A percentile compares a stretch with the other conserved stretches of the same genome.
Conservation (phyloP, 1,140 invertebrate genomes). For the Euglossa dilemma region DNA sequence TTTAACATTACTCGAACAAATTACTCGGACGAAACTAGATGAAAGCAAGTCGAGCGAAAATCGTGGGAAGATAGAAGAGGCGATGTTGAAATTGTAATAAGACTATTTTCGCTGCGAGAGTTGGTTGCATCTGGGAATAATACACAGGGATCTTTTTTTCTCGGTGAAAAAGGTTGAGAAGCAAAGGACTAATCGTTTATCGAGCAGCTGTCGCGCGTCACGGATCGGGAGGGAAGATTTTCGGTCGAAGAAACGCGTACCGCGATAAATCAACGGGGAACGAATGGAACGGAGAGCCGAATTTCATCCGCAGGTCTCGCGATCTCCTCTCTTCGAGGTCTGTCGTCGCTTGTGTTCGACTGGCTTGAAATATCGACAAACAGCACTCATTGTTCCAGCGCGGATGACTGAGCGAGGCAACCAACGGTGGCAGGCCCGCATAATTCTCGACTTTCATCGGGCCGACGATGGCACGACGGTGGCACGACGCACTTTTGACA, state of each 20-base stretch:
- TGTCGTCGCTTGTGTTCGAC: conserved; percentile 19
- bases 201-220: neutral
- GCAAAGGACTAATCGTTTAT: neutral
- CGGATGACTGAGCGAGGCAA: neutral
- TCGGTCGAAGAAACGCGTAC: neutral
- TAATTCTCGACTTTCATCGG: conserved; percentile 20
- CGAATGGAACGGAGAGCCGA: conserved; percentile 13
- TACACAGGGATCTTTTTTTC: no score
- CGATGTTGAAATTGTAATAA: no score
- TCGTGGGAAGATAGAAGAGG: no score
- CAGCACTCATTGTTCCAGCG: conserved; percentile 45
- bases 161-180: no score
- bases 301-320: conserved; percentile 20
- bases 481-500: neutral
- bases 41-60: no score
- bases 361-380: conserved; percentile 60
- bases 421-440: neutral
- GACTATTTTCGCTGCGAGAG: no score
- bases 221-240: conserved; percentile 4
- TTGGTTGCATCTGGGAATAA: no score
- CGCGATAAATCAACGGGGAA: conserved; percentile 5
- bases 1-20: no score
- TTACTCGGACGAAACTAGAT: no score
- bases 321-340: conserved; percentile 33
- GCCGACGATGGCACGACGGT: no score